Evolutionary conservation across 2,888 invertebrate genomes (phyloP), one percentile per base, ranked within the genome.

Genomic region (Trichogramma evanescens): DNA sequence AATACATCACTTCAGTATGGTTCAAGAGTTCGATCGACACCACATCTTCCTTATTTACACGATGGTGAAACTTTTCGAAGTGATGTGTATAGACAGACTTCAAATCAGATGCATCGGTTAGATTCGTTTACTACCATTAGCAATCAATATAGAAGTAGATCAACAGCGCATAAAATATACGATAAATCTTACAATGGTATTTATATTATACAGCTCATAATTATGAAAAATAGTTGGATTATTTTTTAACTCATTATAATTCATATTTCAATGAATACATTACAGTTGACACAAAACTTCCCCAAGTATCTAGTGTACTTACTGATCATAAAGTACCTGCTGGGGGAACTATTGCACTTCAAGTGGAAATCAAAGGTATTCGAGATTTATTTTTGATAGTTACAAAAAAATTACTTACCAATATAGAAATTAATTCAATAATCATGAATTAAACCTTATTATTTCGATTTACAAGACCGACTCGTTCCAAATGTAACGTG

Each of bases 341-440:
- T 61, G 91, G 91, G 0, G 91, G 91, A 45, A 89, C 90, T 0
- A 86, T 91, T 63, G 91, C 91, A 4, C 82, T 93, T 26, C 90
- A 91, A 74, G 89, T 91, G 1, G 88, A 91, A 76, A 86, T 90
- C 44, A 85, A 85, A 74, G 89, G 88, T 70, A 80, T 40, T 45
- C 5, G 8, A 41, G 50, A 3, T n/a, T 52, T 7, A 50, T 40
- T 42, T 9, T 41, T 6, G 26, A 48, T 48, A 45, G 3, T 8
- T 9, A 8, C 10, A 9, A 40, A 40, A 2, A 3, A 49, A n/a
- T 26, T 8, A 8, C 48, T 41, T 49, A 5, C 9, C 26, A 43
- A 44, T 8, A 13, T 26, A 4, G 4, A 8, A 53, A 9, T 50
- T 8, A 8, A 48, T 48, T 48, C 10, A 5, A 10, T 48, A 10